phyloP scores from a whole-genome alignment of 2,888 invertebrate species.

The Ectobius pallidus region DNA sequence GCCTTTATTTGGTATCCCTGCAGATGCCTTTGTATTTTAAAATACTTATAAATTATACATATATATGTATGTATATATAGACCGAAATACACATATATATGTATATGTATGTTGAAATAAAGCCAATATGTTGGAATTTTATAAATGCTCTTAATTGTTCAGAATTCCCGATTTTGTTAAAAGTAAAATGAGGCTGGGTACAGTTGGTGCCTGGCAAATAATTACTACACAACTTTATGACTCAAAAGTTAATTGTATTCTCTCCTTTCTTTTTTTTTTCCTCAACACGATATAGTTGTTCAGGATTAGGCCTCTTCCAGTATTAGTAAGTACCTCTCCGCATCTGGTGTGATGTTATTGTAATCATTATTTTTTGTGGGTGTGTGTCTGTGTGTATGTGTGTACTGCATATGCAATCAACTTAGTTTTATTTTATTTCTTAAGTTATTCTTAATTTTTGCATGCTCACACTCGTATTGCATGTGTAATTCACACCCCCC shows the following conservation, averaged over 20 bases:
- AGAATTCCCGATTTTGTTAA: constrained; percentile 10
- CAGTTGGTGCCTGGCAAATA: too few species aligned
- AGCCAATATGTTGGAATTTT: neutral
- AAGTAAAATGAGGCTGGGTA: neutral
- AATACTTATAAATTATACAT: too few species aligned
- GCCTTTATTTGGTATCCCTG: neutral
- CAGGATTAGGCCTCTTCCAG: constrained; percentile 98
- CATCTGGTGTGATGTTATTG: constrained; percentile 58
- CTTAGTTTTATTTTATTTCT: neutral
- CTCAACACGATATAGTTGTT: constrained; percentile 82
- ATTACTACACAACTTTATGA: too few species aligned
- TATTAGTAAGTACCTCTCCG: constrained; percentile 85
- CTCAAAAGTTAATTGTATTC: constrained; percentile 42
- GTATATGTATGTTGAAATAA: neutral
- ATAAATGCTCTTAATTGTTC: neutral
- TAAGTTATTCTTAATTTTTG: neutral
- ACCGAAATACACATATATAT: too few species aligned
- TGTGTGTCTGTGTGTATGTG: constrained; percentile 1
- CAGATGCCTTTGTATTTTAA: neutral
- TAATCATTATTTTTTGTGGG: constrained; percentile 30
- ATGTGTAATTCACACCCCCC: too few species aligned
- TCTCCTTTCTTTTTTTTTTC: constrained; percentile 54
- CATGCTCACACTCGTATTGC: too few species aligned
- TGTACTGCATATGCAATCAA: too few species aligned
- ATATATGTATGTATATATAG: too few species aligned